phyloP scores from a whole-genome alignment of 2,797 vertebrate species.

The Podarcis siculus region DNA sequence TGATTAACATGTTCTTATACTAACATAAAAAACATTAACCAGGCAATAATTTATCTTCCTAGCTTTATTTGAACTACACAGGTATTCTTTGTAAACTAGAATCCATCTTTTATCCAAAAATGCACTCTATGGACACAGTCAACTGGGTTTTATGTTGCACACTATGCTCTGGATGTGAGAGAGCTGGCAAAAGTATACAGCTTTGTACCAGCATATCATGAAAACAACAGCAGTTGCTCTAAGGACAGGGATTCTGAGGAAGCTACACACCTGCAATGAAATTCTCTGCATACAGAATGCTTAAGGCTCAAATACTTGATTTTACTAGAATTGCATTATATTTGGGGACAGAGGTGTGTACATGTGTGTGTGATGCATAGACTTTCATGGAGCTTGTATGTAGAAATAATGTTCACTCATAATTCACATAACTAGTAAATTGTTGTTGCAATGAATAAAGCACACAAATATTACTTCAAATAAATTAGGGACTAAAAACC shows the following conservation, averaged over 20 bases:
- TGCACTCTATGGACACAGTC: background rate
- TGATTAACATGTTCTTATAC: too few relatives aligned
- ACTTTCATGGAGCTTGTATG: background rate
- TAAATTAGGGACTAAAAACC: rapidly evolving
- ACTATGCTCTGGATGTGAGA: background rate
- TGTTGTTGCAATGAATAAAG: background rate
- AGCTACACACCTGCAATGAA: background rate
- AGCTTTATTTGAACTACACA: too few relatives aligned
- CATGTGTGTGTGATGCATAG: background rate
- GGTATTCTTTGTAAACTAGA: too few relatives aligned
- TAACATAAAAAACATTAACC: background rate
- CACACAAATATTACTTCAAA: background rate
- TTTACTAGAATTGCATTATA: background rate
- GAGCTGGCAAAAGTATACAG: background rate
- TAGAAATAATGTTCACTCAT: background rate
- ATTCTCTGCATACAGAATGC: background rate
- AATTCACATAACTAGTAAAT: background rate
- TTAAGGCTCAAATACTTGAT: background rate
- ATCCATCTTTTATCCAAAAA: background rate
- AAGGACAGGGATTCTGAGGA: background rate
- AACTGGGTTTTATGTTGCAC: background rate
- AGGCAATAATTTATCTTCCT: background rate
- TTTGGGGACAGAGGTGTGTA: background rate
- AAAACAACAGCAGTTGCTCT: background rate
- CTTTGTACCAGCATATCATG: background rate